Conservation (phyloP, 2,113 vertebrate genomes). For the Ptilorrhoa leucosticta region DNA sequence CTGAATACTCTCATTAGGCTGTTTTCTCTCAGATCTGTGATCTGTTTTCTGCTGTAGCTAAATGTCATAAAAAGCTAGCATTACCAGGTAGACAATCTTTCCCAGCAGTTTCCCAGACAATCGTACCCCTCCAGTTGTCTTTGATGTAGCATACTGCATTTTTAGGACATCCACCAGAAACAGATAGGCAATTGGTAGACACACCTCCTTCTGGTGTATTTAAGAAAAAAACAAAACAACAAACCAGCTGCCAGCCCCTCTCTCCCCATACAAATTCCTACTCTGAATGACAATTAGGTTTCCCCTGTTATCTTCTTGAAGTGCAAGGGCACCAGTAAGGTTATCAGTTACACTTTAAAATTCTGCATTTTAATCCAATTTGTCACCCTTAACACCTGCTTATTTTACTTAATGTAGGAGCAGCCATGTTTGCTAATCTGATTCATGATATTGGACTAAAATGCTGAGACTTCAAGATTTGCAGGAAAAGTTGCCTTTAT, state of each 20-base stretch:
- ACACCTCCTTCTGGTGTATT: not conserved
- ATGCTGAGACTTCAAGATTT: not conserved
- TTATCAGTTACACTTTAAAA: not conserved
- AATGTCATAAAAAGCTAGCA: not conserved
- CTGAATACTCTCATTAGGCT: constrained; percentile 45
- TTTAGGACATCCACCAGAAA: not conserved
- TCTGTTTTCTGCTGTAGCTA: constrained; percentile 21
- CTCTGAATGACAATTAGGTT: not conserved
- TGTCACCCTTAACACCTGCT: not conserved
- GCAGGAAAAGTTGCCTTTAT: not conserved
- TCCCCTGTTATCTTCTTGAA: not conserved
- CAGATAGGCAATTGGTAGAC: not conserved
- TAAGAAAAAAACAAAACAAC: not conserved
- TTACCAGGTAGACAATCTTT: not conserved
- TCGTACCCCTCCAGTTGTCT: not conserved
- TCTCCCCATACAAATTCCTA: not conserved
- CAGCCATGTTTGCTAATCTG: not conserved
- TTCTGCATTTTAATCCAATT: constrained; percentile 24
- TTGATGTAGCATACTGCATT: not conserved
- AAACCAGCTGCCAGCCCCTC: not conserved
- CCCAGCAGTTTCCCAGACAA: no score
- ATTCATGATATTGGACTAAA: not conserved
- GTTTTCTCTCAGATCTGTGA: constrained; percentile 32
- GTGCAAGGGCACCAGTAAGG: not conserved
- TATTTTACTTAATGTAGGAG: not conserved